Conservation (phyloP, 2,888 invertebrate genomes). For the Rotaria macrura region DNA sequence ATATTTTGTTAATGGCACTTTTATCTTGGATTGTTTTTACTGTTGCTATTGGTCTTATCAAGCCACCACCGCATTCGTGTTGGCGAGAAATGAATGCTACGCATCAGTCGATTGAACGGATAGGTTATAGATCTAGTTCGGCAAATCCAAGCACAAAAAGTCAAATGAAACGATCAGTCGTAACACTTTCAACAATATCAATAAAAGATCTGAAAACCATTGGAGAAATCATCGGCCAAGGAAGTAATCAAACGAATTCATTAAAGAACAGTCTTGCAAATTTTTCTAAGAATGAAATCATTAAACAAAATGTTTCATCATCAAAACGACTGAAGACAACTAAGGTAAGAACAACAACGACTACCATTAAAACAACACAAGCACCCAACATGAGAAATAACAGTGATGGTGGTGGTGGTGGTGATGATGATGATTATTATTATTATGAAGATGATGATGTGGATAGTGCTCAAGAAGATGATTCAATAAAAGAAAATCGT, state of each 20-base stretch:
- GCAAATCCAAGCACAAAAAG: not conserved
- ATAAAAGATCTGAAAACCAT: not conserved
- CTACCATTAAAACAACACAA: slow-evolving; percentile 21
- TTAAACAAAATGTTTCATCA: not conserved
- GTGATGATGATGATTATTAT: slow-evolving; percentile 34
- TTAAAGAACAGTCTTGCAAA: not conserved
- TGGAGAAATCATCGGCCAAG: not conserved
- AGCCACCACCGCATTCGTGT: slow-evolving; percentile 82
- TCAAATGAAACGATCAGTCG: not conserved
- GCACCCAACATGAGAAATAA: not conserved
- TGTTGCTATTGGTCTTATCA: slow-evolving; percentile 82
- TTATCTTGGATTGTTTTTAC: slow-evolving; percentile 94
- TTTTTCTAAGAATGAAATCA: not conserved
- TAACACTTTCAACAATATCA: not conserved
- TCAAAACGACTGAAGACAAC: not conserved
- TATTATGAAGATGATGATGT: slow-evolving; percentile 21
- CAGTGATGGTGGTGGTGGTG: too few relatives aligned
- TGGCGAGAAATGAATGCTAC: slow-evolving; percentile 59
- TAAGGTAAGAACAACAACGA: slow-evolving; percentile 1
- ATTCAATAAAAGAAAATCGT: not conserved
- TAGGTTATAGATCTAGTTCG: not conserved
- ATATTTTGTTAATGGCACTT: slow-evolving; percentile 74
- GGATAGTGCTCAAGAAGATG: not conserved
- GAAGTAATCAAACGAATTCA: not conserved
- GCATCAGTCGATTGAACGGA: slow-evolving; percentile 50